A percentile compares a stretch with the other conserved stretches of the same genome.
These are phyloP conservation scores for Cyprinella venusta DNA, from an alignment of 2,797 vertebrate genomes.

Conservation along the genomic window DNA sequence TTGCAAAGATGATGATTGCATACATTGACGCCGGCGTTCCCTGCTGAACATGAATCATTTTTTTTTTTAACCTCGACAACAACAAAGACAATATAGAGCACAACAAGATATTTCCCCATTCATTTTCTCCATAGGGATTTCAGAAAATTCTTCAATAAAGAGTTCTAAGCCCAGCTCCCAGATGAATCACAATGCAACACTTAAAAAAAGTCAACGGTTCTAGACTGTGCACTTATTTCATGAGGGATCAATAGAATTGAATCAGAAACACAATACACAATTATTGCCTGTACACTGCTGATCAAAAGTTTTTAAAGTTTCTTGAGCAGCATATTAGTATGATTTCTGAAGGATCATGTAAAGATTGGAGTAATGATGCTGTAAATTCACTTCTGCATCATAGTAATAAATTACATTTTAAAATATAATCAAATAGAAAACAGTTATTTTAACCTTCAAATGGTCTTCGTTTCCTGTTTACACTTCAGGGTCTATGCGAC, in stretches of 20 bases:
- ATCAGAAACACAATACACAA: neutral
- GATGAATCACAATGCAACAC: neutral
- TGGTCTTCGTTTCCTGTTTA: no score
- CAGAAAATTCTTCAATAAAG: constrained; percentile 24
- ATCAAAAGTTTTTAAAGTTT: neutral
- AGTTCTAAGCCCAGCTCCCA: neutral
- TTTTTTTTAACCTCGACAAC: constrained; percentile 17
- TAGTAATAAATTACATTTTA: neutral
- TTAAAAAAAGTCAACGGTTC: neutral
- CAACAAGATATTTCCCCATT: constrained; percentile 49
- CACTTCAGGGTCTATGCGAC: no score
- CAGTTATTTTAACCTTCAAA: neutral
- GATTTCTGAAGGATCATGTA: neutral
- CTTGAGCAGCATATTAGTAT: neutral
- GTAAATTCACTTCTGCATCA: neutral
- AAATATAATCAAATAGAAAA: neutral
- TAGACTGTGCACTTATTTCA: neutral
- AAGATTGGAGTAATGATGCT: neutral
- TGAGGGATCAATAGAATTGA: neutral
- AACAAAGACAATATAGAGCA: constrained; percentile 41
- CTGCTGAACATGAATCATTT: neutral
- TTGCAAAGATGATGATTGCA: neutral
- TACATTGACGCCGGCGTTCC: neutral
- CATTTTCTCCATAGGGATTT: constrained; percentile 47
- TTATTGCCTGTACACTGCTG: neutral